Conservation (phyloP, 2,113 vertebrate species). For the Fregata magnificens region DNA sequence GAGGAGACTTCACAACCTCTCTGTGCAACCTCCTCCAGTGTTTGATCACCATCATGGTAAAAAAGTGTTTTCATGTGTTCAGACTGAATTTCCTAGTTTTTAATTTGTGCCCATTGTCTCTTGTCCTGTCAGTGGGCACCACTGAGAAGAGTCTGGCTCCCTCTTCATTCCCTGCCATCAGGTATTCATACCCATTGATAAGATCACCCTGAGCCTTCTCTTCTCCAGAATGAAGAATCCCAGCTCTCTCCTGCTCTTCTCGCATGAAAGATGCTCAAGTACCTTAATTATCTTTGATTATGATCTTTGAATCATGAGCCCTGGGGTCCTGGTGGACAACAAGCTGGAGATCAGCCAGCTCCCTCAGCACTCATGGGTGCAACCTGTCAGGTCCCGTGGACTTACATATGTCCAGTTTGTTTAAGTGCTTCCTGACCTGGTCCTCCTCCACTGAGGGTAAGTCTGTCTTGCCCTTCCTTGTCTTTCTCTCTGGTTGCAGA, state of each 20-base stretch:
- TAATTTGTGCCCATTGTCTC: neutral
- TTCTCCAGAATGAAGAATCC: neutral
- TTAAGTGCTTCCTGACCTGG: neutral
- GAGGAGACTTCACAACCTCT: neutral
- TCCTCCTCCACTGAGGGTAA: neutral
- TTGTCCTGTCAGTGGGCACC: neutral
- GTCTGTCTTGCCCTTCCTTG: neutral
- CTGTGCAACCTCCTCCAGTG: neutral
- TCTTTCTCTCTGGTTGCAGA: neutral
- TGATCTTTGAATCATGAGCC: neutral
- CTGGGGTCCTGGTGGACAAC: neutral
- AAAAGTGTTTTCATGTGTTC: neutral
- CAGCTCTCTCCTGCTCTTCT: neutral
- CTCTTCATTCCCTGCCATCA: neutral
- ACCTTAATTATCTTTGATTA: neutral
- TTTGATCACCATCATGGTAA: neutral
- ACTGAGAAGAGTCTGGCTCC: neutral
- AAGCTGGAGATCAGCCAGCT: neutral
- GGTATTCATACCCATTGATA: neutral
- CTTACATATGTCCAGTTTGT: accelerated
- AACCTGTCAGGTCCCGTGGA: neutral
- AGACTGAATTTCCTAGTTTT: neutral
- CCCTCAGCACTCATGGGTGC: neutral
- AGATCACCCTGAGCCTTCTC: neutral
- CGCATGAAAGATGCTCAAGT: neutral